These are phyloP conservation scores for Brassicogethes aeneus DNA, from an alignment of 2,888 invertebrate species.

Conservation along the genomic window DNA sequence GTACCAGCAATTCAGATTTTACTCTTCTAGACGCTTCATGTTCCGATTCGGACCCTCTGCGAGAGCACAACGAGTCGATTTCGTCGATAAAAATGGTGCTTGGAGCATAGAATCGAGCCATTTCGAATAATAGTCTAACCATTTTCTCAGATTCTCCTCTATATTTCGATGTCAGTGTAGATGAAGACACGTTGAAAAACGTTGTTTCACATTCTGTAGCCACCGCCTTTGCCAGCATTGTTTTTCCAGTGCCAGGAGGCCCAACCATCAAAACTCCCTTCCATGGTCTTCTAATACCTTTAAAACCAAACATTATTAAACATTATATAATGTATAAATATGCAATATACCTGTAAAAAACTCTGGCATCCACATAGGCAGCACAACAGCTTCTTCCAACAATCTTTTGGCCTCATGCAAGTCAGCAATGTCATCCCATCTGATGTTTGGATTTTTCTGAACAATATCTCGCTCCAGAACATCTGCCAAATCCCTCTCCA, in stretches of 20 bases:
- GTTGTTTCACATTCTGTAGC: conserved; percentile 98
- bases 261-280: conserved; percentile 94
- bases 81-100: conserved; percentile 99
- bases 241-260: conserved; percentile 90
- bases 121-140: conserved; percentile 91
- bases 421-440: conserved; percentile 93
- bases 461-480: conserved; percentile 87
- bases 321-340: no score
- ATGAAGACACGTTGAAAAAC: conserved; percentile 95
- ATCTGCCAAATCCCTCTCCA: conserved; percentile 89
- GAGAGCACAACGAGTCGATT: conserved; percentile 94
- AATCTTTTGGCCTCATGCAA: conserved; percentile 80
- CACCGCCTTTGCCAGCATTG: conserved; percentile 95
- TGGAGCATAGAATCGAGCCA: conserved; percentile 97
- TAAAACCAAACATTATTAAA: conserved; percentile 9
- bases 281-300: conserved; percentile 91
- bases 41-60: conserved; percentile 91
- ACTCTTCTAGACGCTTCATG: conserved; percentile 96
- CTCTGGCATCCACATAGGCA: conserved; percentile 97
- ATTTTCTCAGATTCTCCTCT: conserved; percentile 99
- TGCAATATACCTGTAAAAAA: conserved; percentile 76
- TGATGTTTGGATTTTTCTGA: conserved; percentile 91
- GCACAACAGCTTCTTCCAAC: conserved; percentile 92
- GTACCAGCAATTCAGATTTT: conserved; percentile 94
- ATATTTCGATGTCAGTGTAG: conserved; percentile 96